phyloP scores from a whole-genome alignment of 2,113 vertebrate genomes.

The Python bivittatus region DNA sequence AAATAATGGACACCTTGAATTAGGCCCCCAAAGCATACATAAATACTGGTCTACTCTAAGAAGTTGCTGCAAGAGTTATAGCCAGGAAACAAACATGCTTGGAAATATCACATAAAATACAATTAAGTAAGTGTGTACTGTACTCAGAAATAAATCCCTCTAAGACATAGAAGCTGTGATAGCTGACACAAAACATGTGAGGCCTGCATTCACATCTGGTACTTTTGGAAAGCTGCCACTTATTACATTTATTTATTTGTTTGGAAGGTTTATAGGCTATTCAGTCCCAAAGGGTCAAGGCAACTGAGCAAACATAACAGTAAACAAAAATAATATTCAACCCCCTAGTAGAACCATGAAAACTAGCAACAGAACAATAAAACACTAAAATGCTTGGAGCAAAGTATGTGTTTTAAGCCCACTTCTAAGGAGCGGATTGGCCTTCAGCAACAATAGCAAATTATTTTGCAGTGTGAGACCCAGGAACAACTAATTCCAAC shows the following conservation, averaged over 20 bases:
- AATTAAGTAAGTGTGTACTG: neutral
- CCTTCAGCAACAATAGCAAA: neutral
- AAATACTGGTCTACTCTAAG: neutral
- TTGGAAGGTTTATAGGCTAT: neutral
- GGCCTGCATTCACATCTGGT: neutral
- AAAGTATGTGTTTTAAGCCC: neutral
- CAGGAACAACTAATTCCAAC: neutral
- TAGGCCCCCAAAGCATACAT: neutral
- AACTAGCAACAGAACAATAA: neutral
- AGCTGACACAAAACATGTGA: neutral
- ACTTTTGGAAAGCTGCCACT: neutral
- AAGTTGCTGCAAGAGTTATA: neutral
- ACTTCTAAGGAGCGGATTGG: neutral
- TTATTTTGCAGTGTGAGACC: neutral
- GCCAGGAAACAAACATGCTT: neutral
- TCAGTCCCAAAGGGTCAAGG: neutral
- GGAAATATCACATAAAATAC: neutral
- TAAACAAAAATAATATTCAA: neutral
- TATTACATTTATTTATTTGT: neutral
- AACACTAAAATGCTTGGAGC: neutral
- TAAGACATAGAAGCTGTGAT: neutral
- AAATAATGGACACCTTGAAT: neutral
- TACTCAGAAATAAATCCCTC: neutral
- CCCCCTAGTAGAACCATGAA: neutral
- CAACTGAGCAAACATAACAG: neutral